Percentiles rank a stretch among this genome's conserved stretches.
These are phyloP conservation scores for Drosophila atripex DNA, from an alignment of 2,888 invertebrate genomes.

Conservation along the genomic window DNA sequence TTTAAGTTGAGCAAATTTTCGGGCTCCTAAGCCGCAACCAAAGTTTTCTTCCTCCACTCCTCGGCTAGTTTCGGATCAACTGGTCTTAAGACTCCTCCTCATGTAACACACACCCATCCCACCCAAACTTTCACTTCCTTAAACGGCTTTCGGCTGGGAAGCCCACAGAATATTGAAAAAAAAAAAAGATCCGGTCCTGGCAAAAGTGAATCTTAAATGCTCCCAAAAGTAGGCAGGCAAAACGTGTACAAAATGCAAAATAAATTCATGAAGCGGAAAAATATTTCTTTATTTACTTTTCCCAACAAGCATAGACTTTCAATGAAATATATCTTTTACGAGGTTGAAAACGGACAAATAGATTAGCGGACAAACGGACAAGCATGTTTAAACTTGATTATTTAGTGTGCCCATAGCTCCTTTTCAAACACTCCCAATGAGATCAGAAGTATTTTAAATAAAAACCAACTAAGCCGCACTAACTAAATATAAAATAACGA, in stretches of 20 bases:
- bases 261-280: background rate
- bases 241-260: constrained; percentile 2
- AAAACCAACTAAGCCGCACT: too few relatives aligned
- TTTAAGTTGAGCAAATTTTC: constrained; percentile 62
- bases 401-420: background rate
- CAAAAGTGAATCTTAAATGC: constrained; percentile 9
- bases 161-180: constrained; percentile 4
- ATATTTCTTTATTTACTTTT: background rate
- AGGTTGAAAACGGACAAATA: too few relatives aligned
- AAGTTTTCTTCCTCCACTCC: constrained; percentile 41
- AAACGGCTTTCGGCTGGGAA: constrained; percentile 14
- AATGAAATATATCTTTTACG: too few relatives aligned
- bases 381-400: background rate
- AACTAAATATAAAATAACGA: background rate
- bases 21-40: constrained; percentile 56
- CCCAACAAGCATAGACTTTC: background rate
- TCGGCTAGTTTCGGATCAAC: constrained; percentile 19
- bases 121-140: constrained; percentile 19
- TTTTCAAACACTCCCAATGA: background rate
- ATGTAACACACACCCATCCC: constrained; percentile 1
- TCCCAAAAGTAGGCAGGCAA: background rate
- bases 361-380: too few relatives aligned
- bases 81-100: constrained; percentile 16
- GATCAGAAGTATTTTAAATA: too few relatives aligned
- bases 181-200: constrained; percentile 12